phyloP scores from a whole-genome alignment of 2,797 vertebrate genomes.

The Picus viridis region DNA sequence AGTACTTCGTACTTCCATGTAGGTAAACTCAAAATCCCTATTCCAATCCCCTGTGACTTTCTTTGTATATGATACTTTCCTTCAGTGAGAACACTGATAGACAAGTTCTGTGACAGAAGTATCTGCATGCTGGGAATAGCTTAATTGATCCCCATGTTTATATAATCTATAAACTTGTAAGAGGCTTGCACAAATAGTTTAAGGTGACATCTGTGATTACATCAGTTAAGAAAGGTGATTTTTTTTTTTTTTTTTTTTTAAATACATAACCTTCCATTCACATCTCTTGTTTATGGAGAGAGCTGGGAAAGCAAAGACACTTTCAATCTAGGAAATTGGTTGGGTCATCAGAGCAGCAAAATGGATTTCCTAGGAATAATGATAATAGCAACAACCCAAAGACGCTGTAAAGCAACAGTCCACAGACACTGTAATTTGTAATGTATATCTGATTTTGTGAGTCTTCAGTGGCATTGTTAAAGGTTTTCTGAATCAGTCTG shows the following conservation, averaged over 20 bases:
- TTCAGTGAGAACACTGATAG: background rate
- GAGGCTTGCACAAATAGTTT: background rate
- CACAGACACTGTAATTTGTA: background rate
- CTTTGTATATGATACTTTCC: background rate
- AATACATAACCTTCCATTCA: background rate
- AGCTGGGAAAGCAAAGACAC: background rate
- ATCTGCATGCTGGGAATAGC: background rate
- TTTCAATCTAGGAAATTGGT: background rate
- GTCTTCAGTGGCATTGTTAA: background rate
- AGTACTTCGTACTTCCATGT: background rate
- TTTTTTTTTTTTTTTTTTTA: background rate
- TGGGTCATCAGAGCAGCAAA: background rate
- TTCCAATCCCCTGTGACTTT: background rate
- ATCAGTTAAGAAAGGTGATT: background rate
- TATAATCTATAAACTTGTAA: background rate
- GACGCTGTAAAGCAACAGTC: background rate
- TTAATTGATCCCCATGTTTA: background rate
- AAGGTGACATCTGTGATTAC: background rate
- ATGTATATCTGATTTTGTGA: background rate
- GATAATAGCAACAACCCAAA: background rate
- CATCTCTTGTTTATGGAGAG: background rate
- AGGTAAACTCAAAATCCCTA: background rate
- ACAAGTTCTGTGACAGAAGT: background rate
- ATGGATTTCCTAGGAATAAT: background rate
- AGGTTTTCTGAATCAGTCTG: background rate